A percentile compares a stretch with the other conserved stretches of the same genome.
Conservation (phyloP, 2,113 vertebrate species). For the Percina caprodes region DNA sequence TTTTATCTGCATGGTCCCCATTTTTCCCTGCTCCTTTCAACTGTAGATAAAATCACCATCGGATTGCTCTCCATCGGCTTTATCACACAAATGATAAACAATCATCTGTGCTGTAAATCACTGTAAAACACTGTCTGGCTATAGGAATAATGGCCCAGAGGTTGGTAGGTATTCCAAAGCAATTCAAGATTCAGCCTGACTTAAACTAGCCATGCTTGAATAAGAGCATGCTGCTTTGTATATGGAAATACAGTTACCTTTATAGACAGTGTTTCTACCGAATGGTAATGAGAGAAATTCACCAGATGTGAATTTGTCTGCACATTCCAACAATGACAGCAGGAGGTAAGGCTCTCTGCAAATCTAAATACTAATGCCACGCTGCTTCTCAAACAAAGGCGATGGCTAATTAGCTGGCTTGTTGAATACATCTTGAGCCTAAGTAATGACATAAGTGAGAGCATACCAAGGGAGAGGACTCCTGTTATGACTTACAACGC, state of each 20-base stretch:
- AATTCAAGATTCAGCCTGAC: conserved; percentile 21
- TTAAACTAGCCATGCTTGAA: conserved; percentile 30
- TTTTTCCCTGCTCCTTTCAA: neutral
- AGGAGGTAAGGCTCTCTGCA: conserved; percentile 57
- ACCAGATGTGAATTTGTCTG: conserved; percentile 57
- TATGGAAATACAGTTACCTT: conserved; percentile 41
- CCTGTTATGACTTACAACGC: conserved; percentile 44
- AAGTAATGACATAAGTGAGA: conserved; percentile 69
- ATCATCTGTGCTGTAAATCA: conserved; percentile 56
- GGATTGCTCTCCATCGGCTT: conserved; percentile 37
- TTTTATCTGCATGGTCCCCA: neutral
- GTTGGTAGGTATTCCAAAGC: neutral
- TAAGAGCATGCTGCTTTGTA: conserved; percentile 28
- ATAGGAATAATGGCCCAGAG: conserved; percentile 22
- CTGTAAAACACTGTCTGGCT: conserved; percentile 21
- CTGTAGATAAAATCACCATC: conserved; percentile 49
- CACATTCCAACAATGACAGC: conserved; percentile 42
- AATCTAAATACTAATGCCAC: conserved; percentile 81
- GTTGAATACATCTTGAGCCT: conserved; percentile 64
- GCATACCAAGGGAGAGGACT: conserved; percentile 34
- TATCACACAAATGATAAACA: conserved; percentile 55
- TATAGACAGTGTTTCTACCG: conserved; percentile 14
- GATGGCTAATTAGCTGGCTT: conserved; percentile 68
- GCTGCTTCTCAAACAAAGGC: conserved; percentile 62
- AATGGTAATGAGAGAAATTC: conserved; percentile 44